Base-by-base conservation (phyloP, 2,888 invertebrate genomes). In the Campopleginae sp. region DNA sequence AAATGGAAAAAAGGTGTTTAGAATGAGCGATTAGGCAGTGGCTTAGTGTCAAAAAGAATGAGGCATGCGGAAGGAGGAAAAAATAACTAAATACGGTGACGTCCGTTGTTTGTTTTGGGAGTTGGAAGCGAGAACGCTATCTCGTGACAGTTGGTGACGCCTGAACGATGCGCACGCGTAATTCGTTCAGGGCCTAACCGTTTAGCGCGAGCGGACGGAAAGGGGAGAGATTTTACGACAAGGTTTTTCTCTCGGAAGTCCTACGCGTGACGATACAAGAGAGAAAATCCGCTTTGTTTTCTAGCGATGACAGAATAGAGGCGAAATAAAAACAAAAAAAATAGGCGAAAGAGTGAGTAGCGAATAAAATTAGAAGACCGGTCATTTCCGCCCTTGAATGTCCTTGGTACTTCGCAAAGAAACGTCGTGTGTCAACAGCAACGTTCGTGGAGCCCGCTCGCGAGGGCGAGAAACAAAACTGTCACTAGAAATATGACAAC, bases 1-100 rank as follows among this genome's bases (percentile, higher is more conserved):
- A 90, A 89, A 89, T 88, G 90, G 88, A 89, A 89, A 89, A 89
- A 85, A 66, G 33, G 51, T 33, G 70, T 33, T 17, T 54, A 44
- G 46, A 66, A 58, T 58, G 48, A 42, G 17, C 38, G 51, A 72
- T 42, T 31, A 71, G 81, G 63, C 61, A 44, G 27, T 46, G 17
- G n/a, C n/a, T 63, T 33, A 8, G 51, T 3, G 46, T 23, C 33
- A 51, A 38, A 44, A 42, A 63, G 23, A 1, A 14, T 14, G 23
- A 61, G 42, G 44, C 0, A 27, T 27, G 75, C 2, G 48, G 70
- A 44, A 10, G 17, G 8, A 38, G 33, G 44, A 66, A 58, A 33
- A 58, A 71, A 66, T 19, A 38, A 54, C 17, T 17, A 27, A 38
- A 31, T 38, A 19, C 75, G 61, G 46, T 46, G 44, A 75, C 58